These are phyloP conservation scores for Callopanchax toddi DNA, from an alignment of 2,113 vertebrate genomes.

Conservation along the genomic window DNA sequence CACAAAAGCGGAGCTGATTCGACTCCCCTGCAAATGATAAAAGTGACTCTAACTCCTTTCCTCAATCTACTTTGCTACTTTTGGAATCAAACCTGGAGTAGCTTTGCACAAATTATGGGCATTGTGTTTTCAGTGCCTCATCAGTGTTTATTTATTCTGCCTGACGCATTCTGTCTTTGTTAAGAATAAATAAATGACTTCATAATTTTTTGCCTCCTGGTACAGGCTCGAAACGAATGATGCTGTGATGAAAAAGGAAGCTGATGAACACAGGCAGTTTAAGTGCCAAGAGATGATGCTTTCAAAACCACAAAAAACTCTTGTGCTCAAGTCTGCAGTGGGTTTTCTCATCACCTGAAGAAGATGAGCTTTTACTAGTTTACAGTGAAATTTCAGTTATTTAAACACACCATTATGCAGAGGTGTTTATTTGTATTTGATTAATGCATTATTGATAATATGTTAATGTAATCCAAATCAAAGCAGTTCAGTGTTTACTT, in stretches of 20 bases:
- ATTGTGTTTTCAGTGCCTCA: conserved; percentile 77
- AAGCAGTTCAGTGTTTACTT: conserved; percentile 71
- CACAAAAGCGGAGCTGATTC: conserved; percentile 81
- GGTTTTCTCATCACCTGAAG: conserved; percentile 23
- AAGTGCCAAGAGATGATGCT: conserved; percentile 50
- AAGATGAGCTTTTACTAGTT: conserved; percentile 48
- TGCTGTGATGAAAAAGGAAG: conserved; percentile 66
- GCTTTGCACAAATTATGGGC: conserved; percentile 82
- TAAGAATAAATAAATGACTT: conserved; percentile 74
- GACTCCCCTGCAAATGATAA: conserved; percentile 79
- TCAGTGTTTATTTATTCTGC: conserved; percentile 78
- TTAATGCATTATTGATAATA: conserved; percentile 79
- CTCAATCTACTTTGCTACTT: conserved; percentile 79
- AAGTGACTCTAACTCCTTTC: conserved; percentile 75
- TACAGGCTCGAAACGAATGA: conserved; percentile 63
- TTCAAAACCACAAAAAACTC: conserved; percentile 42
- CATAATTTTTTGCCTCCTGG: conserved; percentile 62
- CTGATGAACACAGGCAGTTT: conserved; percentile 71
- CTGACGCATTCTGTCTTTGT: conserved; percentile 67
- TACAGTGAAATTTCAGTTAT: conserved; percentile 49
- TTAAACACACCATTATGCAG: conserved; percentile 68
- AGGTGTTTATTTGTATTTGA: conserved; percentile 77
- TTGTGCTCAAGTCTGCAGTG: conserved; percentile 36
- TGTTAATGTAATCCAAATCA: conserved; percentile 78
- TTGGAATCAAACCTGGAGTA: conserved; percentile 75